Conservation (phyloP, 2,113 vertebrate genomes). For the Microtus montanus region DNA sequence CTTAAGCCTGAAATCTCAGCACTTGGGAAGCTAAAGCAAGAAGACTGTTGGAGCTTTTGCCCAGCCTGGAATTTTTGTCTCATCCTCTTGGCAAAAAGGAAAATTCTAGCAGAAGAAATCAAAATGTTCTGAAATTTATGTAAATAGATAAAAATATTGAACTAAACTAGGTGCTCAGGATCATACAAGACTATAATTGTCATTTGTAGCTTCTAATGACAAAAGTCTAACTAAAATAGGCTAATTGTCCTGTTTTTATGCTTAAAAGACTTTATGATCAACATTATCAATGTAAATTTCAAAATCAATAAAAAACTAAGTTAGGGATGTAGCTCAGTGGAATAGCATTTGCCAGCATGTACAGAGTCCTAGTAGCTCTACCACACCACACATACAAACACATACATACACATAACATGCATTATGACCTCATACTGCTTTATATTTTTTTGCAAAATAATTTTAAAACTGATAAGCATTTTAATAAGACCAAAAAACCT, state of each 20-base stretch:
- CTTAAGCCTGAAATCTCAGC: not conserved
- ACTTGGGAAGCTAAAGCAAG: not conserved
- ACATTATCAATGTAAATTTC: slow-evolving; percentile 1
- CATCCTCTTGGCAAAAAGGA: not conserved
- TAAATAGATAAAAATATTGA: slow-evolving; percentile 1
- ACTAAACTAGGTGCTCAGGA: not conserved
- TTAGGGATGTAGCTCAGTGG: not conserved
- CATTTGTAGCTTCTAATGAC: not conserved
- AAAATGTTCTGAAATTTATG: slow-evolving; percentile 45
- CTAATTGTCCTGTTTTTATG: not conserved
- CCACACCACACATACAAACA: not conserved
- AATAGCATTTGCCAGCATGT: not conserved
- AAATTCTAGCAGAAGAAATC: not conserved
- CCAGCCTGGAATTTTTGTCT: not conserved
- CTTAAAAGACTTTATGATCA: slow-evolving; percentile 10
- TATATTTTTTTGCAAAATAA: slow-evolving; percentile 3
- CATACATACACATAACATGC: not conserved
- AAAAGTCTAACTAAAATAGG: not conserved
- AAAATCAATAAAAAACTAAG: slow-evolving; percentile 12
- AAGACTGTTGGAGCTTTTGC: not conserved
- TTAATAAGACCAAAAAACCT: slow-evolving; percentile 25
- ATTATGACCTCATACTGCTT: not conserved
- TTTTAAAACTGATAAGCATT: slow-evolving; percentile 34
- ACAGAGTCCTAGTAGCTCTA: not conserved
- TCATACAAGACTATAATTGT: not conserved